These are phyloP conservation scores for Drosophila hamatofila DNA, from an alignment of 2,888 invertebrate species.

Conservation along the genomic window DNA sequence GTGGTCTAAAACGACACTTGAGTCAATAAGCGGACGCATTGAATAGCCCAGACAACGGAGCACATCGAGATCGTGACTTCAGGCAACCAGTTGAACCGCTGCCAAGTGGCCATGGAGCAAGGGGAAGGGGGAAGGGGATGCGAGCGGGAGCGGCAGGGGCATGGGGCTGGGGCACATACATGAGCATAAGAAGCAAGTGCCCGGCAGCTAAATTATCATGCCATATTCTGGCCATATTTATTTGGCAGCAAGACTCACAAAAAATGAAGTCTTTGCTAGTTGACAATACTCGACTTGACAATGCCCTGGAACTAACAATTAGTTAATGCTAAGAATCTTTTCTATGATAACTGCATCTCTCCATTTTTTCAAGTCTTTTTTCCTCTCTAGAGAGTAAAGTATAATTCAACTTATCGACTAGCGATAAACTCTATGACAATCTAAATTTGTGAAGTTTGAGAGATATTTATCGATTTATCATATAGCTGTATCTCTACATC, in stretches of 20 bases:
- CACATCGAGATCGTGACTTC: slow-evolving; percentile 30
- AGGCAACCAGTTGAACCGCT: background rate
- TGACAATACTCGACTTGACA: background rate
- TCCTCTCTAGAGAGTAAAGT: background rate
- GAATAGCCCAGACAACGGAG: slow-evolving; percentile 24
- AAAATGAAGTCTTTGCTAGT: background rate
- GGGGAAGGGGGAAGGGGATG: background rate
- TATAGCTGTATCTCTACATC: too few species aligned
- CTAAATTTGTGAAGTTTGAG: background rate
- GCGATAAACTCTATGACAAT: background rate
- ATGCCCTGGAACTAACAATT: background rate
- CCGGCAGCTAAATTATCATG: slow-evolving; percentile 49
- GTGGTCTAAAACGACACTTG: slow-evolving; percentile 81
- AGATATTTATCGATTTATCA: background rate
- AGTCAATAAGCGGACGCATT: slow-evolving; percentile 61
- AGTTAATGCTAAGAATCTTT: background rate
- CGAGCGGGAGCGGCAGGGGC: background rate
- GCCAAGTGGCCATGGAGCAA: background rate
- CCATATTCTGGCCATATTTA: slow-evolving; percentile 43
- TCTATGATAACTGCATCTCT: background rate
- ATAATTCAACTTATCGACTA: too few species aligned
- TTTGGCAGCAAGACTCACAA: slow-evolving; percentile 17
- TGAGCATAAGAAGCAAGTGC: slow-evolving; percentile 22
- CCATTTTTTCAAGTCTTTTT: background rate
- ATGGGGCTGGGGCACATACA: background rate